phyloP scores from a whole-genome alignment of 2,797 vertebrate species.

The Varecia variegata region DNA sequence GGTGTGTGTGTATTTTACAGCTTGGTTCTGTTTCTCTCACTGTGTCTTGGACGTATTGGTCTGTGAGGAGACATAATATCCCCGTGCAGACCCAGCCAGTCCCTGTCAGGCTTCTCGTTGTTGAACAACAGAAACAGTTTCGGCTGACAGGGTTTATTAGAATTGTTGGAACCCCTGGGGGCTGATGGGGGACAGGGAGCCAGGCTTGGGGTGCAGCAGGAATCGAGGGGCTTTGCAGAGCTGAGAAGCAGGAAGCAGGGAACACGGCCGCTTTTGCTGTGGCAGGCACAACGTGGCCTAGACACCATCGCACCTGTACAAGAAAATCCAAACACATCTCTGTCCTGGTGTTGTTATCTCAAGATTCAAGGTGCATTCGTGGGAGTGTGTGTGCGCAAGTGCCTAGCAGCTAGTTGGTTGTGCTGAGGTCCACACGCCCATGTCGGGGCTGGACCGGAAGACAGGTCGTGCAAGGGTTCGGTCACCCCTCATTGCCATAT shows the following conservation, averaged over 20 bases:
- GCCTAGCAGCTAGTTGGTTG: neutral
- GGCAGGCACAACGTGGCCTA: neutral
- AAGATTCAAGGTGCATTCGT: neutral
- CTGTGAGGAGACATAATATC: neutral
- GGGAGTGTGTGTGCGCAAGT: no score
- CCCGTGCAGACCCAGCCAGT: rapidly evolving
- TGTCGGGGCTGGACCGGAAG: neutral
- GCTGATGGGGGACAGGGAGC: neutral
- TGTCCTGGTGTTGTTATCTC: neutral
- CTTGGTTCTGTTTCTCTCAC: neutral
- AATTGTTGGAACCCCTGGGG: neutral
- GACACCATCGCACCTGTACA: rapidly evolving
- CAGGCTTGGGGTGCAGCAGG: neutral
- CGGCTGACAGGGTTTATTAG: neutral
- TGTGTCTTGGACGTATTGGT: no score
- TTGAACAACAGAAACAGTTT: neutral
- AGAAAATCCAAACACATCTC: rapidly evolving
- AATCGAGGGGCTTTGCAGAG: neutral
- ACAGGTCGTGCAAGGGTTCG: rapidly evolving
- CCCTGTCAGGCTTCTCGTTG: neutral
- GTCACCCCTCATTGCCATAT: neutral
- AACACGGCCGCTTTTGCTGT: no score
- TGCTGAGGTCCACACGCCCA: neutral
- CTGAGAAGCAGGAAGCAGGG: neutral
- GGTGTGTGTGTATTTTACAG: neutral